Evolutionary conservation across 1,140 invertebrate species (phyloP).

Genomic region (Cardiocondyla obscurior): DNA sequence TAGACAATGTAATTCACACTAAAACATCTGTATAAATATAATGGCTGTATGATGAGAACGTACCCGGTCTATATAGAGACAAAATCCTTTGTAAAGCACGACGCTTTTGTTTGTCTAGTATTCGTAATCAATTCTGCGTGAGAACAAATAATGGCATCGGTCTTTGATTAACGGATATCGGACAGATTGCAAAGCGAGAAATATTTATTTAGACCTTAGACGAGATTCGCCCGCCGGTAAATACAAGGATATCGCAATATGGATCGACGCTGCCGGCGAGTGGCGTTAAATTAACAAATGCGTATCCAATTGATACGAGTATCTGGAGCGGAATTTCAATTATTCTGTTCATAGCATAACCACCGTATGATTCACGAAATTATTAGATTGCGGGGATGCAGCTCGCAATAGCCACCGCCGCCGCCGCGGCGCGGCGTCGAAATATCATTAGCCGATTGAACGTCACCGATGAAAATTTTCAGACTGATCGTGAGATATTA

Average conservation of each 20-base stretch:
- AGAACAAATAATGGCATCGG: conserved; percentile 17
- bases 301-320: conserved; percentile 34
- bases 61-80: background rate
- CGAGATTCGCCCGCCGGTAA: background rate
- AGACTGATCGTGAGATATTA: background rate
- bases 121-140: conserved; percentile 18
- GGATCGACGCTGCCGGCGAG: background rate
- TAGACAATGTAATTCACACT: conserved; percentile 16
- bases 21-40: conserved; percentile 32
- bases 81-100: conserved; percentile 18
- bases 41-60: background rate
- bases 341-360: conserved; percentile 33
- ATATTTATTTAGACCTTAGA: conserved; percentile 51
- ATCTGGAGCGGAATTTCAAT: conserved; percentile 60
- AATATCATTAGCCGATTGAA: conserved; percentile 36
- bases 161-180: conserved; percentile 27
- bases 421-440: background rate
- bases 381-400: conserved; percentile 48
- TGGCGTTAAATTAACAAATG: conserved; percentile 62
- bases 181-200: conserved; percentile 7
- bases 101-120: background rate
- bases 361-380: conserved; percentile 54
- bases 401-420: background rate
- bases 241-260: conserved; percentile 18
- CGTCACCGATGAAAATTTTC: conserved; percentile 28